Conservation (phyloP, 2,888 invertebrate genomes). For the Pemphredon lugubris region DNA sequence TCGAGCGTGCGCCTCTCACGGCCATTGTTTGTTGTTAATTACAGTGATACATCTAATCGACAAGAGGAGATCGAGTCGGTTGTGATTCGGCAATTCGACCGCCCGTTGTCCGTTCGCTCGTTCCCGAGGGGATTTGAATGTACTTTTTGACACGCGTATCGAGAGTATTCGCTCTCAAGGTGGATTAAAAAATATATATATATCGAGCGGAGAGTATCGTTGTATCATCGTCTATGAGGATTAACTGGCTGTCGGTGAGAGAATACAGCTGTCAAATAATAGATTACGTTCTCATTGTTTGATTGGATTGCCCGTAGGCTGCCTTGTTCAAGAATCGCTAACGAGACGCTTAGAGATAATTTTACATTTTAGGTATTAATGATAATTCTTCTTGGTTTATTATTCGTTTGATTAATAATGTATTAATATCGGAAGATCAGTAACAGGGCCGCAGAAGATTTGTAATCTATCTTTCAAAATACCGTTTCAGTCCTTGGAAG, state of each 20-base stretch:
- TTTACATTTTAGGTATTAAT: too few relatives aligned
- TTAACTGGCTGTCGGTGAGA: conserved; percentile 29
- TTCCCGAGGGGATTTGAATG: conserved; percentile 61
- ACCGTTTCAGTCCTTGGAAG: too few relatives aligned
- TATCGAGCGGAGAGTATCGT: conserved; percentile 35
- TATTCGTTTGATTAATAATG: too few relatives aligned
- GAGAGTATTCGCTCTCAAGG: conserved; percentile 12
- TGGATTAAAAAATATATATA: not conserved
- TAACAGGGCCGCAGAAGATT: too few relatives aligned
- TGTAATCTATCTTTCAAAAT: too few relatives aligned
- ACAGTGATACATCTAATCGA: conserved; percentile 73
- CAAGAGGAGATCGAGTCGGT: conserved; percentile 41
- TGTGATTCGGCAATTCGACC: conserved; percentile 69
- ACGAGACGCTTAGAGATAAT: too few relatives aligned
- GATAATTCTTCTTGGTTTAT: too few relatives aligned
- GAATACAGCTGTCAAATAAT: not conserved
- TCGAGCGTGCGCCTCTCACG: conserved; percentile 66
- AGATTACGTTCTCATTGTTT: not conserved
- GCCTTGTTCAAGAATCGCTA: too few relatives aligned
- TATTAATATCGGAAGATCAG: too few relatives aligned
- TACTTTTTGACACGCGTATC: conserved; percentile 51
- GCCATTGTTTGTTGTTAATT: conserved; percentile 79
- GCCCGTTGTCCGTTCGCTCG: conserved; percentile 58
- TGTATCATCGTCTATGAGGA: conserved; percentile 20
- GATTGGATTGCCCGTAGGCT: not conserved